Evolutionary conservation across 2,888 invertebrate species (phyloP).

Genomic region (Diaperis boleti): DNA sequence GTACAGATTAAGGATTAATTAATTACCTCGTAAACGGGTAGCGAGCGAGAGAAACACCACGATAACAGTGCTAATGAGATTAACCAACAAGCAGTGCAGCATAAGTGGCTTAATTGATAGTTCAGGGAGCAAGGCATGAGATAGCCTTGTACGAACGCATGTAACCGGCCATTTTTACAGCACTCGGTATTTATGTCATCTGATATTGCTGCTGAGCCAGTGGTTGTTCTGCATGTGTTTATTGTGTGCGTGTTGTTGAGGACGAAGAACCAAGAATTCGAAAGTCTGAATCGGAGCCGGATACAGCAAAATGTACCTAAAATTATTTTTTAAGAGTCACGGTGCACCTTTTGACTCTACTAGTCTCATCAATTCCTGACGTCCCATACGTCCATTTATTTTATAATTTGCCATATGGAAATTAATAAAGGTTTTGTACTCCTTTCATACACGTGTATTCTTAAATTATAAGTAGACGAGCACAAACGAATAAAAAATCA

Average conservation of each 20-base stretch:
- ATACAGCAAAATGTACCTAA: constrained; percentile 8
- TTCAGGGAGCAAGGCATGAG: constrained; percentile 59
- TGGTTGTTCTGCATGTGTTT: constrained; percentile 42
- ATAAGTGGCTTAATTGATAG: constrained; percentile 64
- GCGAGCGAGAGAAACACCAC: constrained; percentile 63
- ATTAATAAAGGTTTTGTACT: no score
- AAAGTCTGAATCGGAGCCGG: background rate
- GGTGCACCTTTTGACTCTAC: no score
- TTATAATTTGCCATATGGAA: no score
- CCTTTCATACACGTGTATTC: no score
- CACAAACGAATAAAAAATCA: no score
- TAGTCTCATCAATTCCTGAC: no score
- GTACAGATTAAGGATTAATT: constrained; percentile 66
- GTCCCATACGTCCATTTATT: no score
- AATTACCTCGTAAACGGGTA: constrained; percentile 64
- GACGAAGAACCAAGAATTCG: background rate
- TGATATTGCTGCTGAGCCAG: constrained; percentile 49
- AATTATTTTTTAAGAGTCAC: no score
- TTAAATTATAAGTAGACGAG: no score
- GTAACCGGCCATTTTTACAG: constrained; percentile 55
- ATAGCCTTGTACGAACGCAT: constrained; percentile 64
- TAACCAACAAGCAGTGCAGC: constrained; percentile 60
- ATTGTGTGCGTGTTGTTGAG: constrained; percentile 39
- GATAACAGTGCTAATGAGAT: constrained; percentile 66
- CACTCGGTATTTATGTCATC: constrained; percentile 58